phyloP scores from a whole-genome alignment of 2,797 vertebrate genomes.

The Arrhamphus sclerolepis region DNA sequence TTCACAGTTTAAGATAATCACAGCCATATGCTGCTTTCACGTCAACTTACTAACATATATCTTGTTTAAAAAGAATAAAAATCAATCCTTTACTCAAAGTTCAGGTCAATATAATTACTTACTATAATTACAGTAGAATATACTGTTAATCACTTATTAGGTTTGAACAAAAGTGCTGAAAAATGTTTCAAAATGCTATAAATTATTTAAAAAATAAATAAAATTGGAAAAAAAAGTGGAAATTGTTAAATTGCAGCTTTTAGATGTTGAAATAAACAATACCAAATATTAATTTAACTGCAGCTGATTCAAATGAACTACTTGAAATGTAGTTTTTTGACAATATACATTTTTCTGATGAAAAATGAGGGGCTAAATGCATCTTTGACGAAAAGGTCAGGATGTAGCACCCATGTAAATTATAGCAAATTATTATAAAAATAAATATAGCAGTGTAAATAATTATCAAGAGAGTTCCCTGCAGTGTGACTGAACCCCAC shows the following conservation, averaged over 20 bases:
- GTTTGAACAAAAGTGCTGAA: no score
- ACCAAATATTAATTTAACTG: no score
- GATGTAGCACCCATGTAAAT: background rate
- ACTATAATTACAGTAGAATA: no score
- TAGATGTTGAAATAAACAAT: no score
- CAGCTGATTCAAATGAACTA: no score
- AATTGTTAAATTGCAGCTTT: no score
- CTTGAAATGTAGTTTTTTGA: background rate
- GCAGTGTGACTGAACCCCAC: background rate
- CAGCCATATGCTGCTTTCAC: constrained; percentile 63
- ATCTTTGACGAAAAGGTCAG: background rate
- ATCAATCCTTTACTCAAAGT: background rate
- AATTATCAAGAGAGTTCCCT: no score
- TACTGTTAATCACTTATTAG: no score
- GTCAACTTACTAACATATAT: constrained; percentile 59
- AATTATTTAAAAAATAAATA: background rate
- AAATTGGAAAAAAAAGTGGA: background rate
- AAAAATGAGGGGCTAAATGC: background rate
- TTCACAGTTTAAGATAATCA: constrained; percentile 63
- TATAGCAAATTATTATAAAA: background rate
- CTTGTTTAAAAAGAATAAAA: constrained; percentile 15
- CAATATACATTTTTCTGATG: background rate
- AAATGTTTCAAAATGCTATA: no score
- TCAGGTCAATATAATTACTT: no score
- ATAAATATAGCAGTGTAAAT: no score